Conservation (phyloP, 2,888 invertebrate species). For the Hemithea aestivaria region DNA sequence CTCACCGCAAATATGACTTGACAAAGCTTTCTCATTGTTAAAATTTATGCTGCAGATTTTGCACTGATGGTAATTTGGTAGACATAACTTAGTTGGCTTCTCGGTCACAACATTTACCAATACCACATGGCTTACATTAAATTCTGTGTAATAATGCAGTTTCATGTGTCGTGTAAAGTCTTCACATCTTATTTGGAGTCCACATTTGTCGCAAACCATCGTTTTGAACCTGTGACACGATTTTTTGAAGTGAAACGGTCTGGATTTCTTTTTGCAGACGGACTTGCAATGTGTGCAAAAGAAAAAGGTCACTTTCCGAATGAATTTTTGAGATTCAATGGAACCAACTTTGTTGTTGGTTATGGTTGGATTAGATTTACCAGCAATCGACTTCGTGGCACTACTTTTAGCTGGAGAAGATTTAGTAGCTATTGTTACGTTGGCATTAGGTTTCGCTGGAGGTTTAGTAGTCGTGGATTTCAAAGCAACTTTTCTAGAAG, state of each 20-base stretch:
- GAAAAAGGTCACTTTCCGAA: too few species aligned
- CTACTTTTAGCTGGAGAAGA: too few species aligned
- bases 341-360: too few species aligned
- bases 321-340: too few species aligned
- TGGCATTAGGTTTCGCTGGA: too few species aligned
- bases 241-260: slow-evolving; percentile 14
- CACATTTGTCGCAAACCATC: slow-evolving; percentile 38
- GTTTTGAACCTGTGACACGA: slow-evolving; percentile 5
- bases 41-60: slow-evolving; percentile 35
- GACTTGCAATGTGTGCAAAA: slow-evolving; percentile 25
- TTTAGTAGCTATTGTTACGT: too few species aligned
- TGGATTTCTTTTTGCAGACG: slow-evolving; percentile 2
- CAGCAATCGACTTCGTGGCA: too few species aligned
- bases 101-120: slow-evolving; percentile 28
- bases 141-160: slow-evolving; percentile 20
- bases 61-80: slow-evolving; percentile 35
- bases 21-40: slow-evolving; percentile 1
- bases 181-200: slow-evolving; percentile 25
- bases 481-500: too few species aligned
- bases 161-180: neutral
- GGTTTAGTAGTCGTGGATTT: too few species aligned
- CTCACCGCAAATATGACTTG: slow-evolving; percentile 28
- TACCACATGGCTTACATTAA: slow-evolving; percentile 31
- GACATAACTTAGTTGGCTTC: slow-evolving; percentile 24
- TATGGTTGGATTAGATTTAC: too few species aligned